A percentile compares a stretch with the other conserved stretches of the same genome.
Conservation (phyloP, 2,797 vertebrate species). For the Sebastes oblongus region DNA sequence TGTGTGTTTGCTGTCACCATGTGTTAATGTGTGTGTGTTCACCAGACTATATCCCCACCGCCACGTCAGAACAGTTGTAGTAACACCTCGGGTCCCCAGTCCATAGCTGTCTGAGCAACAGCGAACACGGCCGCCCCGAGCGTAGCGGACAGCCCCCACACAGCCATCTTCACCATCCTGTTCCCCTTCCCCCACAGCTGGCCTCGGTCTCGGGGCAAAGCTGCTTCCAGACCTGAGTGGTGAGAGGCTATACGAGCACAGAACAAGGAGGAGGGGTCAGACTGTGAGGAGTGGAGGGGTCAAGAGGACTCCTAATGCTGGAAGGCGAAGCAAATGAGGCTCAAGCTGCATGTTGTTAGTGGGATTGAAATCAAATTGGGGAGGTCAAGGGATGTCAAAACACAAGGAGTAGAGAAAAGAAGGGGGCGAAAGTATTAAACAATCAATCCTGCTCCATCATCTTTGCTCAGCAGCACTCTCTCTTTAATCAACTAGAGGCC, state of each 20-base stretch:
- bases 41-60: constrained; percentile 12
- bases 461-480: background rate
- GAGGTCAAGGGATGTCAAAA: constrained; percentile 8
- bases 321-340: background rate
- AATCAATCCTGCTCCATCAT: background rate
- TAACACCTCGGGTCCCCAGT: constrained; percentile 86
- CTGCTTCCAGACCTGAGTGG: constrained; percentile 41
- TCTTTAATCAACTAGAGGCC: background rate
- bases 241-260: constrained; percentile 36
- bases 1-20: background rate
- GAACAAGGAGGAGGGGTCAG: constrained; percentile 43
- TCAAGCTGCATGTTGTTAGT: constrained; percentile 2
- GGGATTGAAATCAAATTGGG: background rate
- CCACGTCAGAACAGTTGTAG: constrained; percentile 84
- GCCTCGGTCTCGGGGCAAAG: constrained; percentile 14
- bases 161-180: constrained; percentile 84
- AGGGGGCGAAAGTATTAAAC: background rate
- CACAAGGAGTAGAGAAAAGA: background rate
- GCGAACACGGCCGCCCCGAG: constrained; percentile 85
- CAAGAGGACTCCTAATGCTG: constrained; percentile 24
- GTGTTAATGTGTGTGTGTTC: background rate
- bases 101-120: constrained; percentile 86
- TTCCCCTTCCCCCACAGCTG: constrained; percentile 61
- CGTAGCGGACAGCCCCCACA: constrained; percentile 88
- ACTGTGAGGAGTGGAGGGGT: constrained; percentile 13